Evolutionary conservation across 2,888 invertebrate genomes (phyloP).

Genomic region (Melinaea menophilus): DNA sequence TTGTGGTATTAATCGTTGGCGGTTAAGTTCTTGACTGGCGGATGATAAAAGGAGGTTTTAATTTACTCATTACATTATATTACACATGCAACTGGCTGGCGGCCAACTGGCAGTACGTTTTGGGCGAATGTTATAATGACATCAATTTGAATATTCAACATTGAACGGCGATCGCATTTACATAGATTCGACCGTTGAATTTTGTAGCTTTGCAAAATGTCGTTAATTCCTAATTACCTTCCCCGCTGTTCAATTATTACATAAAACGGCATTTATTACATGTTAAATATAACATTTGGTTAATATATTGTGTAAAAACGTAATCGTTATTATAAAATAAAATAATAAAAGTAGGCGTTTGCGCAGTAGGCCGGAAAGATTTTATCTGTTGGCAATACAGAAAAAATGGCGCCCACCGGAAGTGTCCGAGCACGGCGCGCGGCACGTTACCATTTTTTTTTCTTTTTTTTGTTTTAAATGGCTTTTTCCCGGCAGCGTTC

Average conservation of each 20-base stretch:
- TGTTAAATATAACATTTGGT: constrained; percentile 29
- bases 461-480: constrained; percentile 75
- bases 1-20: constrained; percentile 6
- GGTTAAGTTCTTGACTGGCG: constrained; percentile 38
- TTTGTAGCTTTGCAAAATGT: constrained; percentile 71
- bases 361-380: constrained; percentile 77
- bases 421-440: constrained; percentile 76
- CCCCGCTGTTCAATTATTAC: constrained; percentile 30
- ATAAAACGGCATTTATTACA: neutral
- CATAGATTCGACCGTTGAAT: constrained; percentile 76
- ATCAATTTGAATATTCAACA: constrained; percentile 79
- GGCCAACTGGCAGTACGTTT: constrained; percentile 68
- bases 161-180: constrained; percentile 74
- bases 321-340: constrained; percentile 63
- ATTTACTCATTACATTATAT: constrained; percentile 72
- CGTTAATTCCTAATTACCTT: constrained; percentile 62
- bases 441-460: constrained; percentile 74
- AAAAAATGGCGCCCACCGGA: constrained; percentile 79
- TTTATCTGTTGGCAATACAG: constrained; percentile 79
- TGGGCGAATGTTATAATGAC: constrained; percentile 76
- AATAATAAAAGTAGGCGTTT: constrained; percentile 66
- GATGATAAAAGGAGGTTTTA: constrained; percentile 60
- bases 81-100: constrained; percentile 70
- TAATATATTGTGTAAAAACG: constrained; percentile 59
- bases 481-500: constrained; percentile 76